phyloP scores from a whole-genome alignment of 2,888 invertebrate genomes.

The Synergus itoensis region DNA sequence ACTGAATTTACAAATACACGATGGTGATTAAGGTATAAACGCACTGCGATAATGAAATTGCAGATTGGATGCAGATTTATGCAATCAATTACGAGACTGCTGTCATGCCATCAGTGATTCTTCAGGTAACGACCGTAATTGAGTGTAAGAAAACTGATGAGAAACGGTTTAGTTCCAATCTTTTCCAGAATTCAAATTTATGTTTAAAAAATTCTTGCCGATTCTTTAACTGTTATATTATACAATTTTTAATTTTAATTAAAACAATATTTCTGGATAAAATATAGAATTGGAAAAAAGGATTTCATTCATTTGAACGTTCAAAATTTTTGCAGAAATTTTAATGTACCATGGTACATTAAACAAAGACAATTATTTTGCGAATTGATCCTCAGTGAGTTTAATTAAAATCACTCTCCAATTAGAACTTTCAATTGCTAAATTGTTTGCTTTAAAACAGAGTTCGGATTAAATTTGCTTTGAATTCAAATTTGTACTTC shows the following conservation, averaged over 20 bases:
- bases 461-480: background rate
- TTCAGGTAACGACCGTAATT: conserved; percentile 22
- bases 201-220: too few species aligned
- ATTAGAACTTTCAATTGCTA: background rate
- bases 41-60: conserved; percentile 5
- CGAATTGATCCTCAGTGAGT: background rate
- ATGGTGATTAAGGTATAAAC: background rate
- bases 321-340: too few species aligned
- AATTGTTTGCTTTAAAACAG: background rate
- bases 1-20: background rate
- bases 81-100: conserved; percentile 17
- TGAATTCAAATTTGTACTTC: background rate
- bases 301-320: too few species aligned
- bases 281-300: too few species aligned
- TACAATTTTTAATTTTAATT: too few species aligned
- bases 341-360: too few species aligned
- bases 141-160: background rate
- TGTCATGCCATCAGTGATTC: conserved; percentile 16
- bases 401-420: background rate
- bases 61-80: conserved; percentile 20
- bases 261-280: too few species aligned
- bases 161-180: background rate
- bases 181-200: too few species aligned
- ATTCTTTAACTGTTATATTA: too few species aligned
- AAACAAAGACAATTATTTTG: too few species aligned